A percentile compares a stretch with the other conserved stretches of the same genome.
Conservation (phyloP, 1,140 invertebrate species). For the Ylistrum balloti region DNA sequence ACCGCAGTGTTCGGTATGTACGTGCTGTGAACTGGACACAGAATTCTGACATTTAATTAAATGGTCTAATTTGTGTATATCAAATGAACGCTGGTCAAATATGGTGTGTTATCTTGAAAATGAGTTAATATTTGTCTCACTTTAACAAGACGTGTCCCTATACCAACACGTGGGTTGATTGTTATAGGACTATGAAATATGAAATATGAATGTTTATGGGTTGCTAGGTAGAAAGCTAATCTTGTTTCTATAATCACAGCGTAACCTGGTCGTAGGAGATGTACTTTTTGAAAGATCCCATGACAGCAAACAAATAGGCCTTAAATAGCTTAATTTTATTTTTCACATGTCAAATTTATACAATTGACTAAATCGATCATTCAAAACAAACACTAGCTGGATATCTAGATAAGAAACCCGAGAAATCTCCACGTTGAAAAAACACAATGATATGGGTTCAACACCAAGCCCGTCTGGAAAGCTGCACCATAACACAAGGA, state of each 20-base stretch:
- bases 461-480: neutral
- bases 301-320: neutral
- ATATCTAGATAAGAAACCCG: neutral
- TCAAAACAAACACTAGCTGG: neutral
- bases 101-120: neutral
- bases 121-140: neutral
- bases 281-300: neutral
- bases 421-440: neutral
- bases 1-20: no score
- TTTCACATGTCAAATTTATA: constrained; percentile 8
- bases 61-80: neutral
- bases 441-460: neutral
- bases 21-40: no score
- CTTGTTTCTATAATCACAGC: neutral
- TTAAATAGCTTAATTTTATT: constrained; percentile 7
- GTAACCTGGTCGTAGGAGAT: neutral
- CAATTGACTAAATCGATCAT: neutral
- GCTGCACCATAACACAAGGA: neutral
- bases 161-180: neutral
- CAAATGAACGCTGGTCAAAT: neutral
- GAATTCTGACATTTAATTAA: neutral
- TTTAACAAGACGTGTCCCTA: neutral
- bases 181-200: neutral
- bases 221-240: neutral
- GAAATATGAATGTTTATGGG: neutral